Evolutionary conservation across 2,797 vertebrate genomes (phyloP), one percentile per base, ranked within the genome.

Genomic region (Nyctibius grandis): DNA sequence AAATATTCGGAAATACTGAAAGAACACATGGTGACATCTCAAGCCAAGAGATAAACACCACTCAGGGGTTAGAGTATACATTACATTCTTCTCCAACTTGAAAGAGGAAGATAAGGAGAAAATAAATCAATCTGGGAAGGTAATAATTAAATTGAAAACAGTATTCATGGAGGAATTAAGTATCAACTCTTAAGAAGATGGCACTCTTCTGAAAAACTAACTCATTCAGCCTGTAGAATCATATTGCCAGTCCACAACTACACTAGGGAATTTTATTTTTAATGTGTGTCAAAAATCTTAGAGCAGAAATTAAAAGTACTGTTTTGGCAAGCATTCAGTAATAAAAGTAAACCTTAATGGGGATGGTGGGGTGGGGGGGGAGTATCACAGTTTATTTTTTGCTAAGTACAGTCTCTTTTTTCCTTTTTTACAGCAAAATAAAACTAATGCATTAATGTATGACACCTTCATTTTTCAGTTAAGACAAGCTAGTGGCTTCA

Each of bases 381-480:
- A 40, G 16, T 47, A 87, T 5, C 65, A 84, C 28, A 61, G 53
- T 23, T 53, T 69, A 7, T 38, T 69, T 76, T 84, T 91, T 40
- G 5, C 12, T 25, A 89, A 82, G 31, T 86, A 65, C 16, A 75
- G 47, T 61, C 45, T 64, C 12, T 34, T 85, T 67, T 72, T 75
- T 45, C 1, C 8, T 45, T 73, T 85, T 84, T 94, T 38, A n/a
- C 14, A 74, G 47, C 28, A 85, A 89, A 80, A 65, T 40, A 68
- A 33, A 73, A 82, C 19, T 25, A 85, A 92, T 23, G 44, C 40
- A 45, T 63, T 76, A 81, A 81, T 33, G 85, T n/a, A 40, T 2
- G 20, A 82, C 63, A 89, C 73, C 68, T 88, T 91, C 44, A 81
- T 88, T 91, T 72, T 88, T 69, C 73, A 90, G 89, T 91, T 88